Evolutionary conservation across 2,888 invertebrate species (phyloP).

Genomic region (Salticus scenicus): DNA sequence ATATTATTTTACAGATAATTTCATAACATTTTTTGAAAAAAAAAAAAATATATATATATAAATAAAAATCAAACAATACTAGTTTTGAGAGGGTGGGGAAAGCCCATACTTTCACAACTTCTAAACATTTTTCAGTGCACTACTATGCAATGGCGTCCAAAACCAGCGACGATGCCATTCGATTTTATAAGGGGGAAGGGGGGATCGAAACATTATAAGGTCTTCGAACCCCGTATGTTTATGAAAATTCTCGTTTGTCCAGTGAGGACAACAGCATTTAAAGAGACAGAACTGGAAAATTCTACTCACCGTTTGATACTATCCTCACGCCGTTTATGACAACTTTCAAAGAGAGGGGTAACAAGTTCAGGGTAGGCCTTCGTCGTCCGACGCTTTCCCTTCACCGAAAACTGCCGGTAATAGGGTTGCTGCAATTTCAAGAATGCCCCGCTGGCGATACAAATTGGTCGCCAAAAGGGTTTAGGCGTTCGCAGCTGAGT

Average conservation of each 20-base stretch:
- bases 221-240: neutral
- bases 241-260: neutral
- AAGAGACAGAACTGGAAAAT: neutral
- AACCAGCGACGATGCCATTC: conserved; percentile 4
- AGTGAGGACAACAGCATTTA: neutral
- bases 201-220: neutral
- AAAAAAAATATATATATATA: no score
- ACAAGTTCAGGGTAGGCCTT: neutral
- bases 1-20: no score
- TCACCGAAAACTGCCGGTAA: neutral
- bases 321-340: neutral
- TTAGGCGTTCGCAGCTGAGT: no score
- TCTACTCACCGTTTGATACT: neutral
- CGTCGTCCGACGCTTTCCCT: neutral
- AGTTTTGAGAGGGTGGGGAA: neutral
- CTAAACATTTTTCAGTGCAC: neutral
- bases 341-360: neutral
- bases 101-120: neutral
- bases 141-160: conserved; percentile 9
- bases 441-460: neutral
- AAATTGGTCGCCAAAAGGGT: neutral
- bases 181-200: neutral
- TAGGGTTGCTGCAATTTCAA: neutral
- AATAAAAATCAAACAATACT: no score
- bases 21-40: no score